phyloP scores from a whole-genome alignment of 2,797 vertebrate species.

The Xenentodon cancila region DNA sequence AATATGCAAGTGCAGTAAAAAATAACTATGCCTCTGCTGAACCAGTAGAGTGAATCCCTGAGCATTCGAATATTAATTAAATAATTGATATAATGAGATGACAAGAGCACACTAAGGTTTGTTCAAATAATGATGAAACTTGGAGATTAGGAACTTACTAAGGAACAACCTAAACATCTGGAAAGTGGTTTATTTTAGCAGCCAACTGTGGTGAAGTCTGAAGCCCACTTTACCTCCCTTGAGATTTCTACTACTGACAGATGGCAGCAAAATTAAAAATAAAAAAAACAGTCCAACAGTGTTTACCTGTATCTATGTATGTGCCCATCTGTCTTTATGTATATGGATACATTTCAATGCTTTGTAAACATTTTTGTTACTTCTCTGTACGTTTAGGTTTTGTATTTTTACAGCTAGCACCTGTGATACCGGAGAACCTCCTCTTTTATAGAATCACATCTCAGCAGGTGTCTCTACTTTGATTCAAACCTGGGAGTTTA shows the following conservation, averaged over 20 bases:
- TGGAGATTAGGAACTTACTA: constrained; percentile 21
- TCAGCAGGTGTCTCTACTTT: constrained; percentile 23
- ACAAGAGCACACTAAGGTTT: constrained; percentile 29
- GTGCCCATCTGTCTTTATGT: constrained; percentile 17
- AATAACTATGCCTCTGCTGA: too few relatives aligned
- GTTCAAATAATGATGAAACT: constrained; percentile 27
- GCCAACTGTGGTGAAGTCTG: constrained; percentile 62
- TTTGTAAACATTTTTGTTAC: background rate
- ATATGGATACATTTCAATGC: constrained; percentile 11
- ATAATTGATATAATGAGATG: constrained; percentile 43
- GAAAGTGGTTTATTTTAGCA: constrained; percentile 52
- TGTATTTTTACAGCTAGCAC: constrained; percentile 11
- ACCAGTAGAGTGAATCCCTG: too few relatives aligned
- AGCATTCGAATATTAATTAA: constrained; percentile 18
- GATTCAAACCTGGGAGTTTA: constrained; percentile 20
- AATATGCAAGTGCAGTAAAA: too few relatives aligned
- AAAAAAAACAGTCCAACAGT: constrained; percentile 20
- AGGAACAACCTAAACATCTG: constrained; percentile 64
- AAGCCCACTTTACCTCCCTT: constrained; percentile 45
- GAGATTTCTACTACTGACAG: constrained; percentile 56
- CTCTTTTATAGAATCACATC: constrained; percentile 30
- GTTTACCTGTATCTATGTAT: constrained; percentile 10
- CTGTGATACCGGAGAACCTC: constrained; percentile 1
- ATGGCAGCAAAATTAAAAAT: constrained; percentile 58
- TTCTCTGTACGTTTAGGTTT: background rate